Evolutionary conservation across 2,797 vertebrate species (phyloP).

Genomic region (Chelmon rostratus): DNA sequence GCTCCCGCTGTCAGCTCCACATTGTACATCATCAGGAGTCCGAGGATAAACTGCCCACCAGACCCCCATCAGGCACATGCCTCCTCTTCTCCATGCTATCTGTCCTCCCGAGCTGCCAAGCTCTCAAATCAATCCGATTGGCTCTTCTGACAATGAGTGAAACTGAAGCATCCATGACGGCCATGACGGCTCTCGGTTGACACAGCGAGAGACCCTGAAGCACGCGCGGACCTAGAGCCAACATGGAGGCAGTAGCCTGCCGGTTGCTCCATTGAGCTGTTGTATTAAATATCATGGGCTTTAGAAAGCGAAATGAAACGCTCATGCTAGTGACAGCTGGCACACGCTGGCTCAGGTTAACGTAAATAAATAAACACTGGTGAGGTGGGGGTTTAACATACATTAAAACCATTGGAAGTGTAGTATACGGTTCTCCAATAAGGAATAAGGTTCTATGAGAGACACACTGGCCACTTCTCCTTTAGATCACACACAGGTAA

Average conservation of each 20-base stretch:
- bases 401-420: slow-evolving; percentile 34
- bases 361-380: slow-evolving; percentile 84
- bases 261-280: slow-evolving; percentile 40
- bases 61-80: slow-evolving; percentile 70
- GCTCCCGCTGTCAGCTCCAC: slow-evolving; percentile 53
- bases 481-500: slow-evolving; percentile 51
- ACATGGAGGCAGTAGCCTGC: slow-evolving; percentile 72
- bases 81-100: slow-evolving; percentile 71
- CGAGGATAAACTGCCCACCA: slow-evolving; percentile 61
- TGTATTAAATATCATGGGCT: slow-evolving; percentile 89
- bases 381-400: slow-evolving; percentile 56
- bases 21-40: slow-evolving; percentile 48
- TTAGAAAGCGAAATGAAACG: slow-evolving; percentile 83
- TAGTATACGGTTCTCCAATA: slow-evolving; percentile 2
- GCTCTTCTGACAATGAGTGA: slow-evolving; percentile 79
- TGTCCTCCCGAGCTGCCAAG: slow-evolving; percentile 53
- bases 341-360: slow-evolving; percentile 75
- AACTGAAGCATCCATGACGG: slow-evolving; percentile 64
- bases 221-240: slow-evolving; percentile 61
- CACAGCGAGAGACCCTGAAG: slow-evolving; percentile 12
- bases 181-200: slow-evolving; percentile 72
- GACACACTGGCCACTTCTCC: not conserved
- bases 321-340: slow-evolving; percentile 79
- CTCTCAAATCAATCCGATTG: slow-evolving; percentile 75
- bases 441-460: not conserved